A percentile compares a stretch with the other conserved stretches of the same genome.
phyloP scores from a whole-genome alignment of 2,888 invertebrate genomes.

The Drosophila meridionalis region DNA sequence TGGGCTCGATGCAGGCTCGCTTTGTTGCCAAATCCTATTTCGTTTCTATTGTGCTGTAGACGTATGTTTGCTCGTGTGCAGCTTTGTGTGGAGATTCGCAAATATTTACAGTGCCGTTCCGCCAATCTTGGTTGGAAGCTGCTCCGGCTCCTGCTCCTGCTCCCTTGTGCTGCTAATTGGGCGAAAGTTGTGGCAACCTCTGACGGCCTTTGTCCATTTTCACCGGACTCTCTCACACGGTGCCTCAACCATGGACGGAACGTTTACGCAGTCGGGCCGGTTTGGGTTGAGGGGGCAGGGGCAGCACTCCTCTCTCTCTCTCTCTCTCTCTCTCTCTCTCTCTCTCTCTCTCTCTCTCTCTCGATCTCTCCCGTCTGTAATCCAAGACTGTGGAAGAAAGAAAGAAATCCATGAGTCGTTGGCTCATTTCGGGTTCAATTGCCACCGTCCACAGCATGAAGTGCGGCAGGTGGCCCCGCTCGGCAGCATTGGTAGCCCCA shows the following conservation, averaged over 20 bases:
- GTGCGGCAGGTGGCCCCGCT: conserved; percentile 65
- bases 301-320: conserved; percentile 1
- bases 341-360: neutral
- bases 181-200: conserved; percentile 75
- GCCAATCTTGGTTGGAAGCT: conserved; percentile 28
- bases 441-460: conserved; percentile 48
- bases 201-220: conserved; percentile 79
- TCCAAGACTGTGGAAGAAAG: conserved; percentile 17
- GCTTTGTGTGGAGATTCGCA: conserved; percentile 48
- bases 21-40: conserved; percentile 66
- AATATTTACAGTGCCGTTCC: conserved; percentile 67
- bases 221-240: conserved; percentile 54
- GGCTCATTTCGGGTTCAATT: conserved; percentile 53
- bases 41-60: conserved; percentile 40
- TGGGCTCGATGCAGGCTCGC: conserved; percentile 63
- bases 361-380: conserved; percentile 13
- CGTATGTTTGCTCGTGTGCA: conserved; percentile 41
- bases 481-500: conserved; percentile 57
- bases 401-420: conserved; percentile 26
- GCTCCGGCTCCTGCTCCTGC: conserved; percentile 4
- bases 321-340: neutral
- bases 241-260: conserved; percentile 72
- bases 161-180: conserved; percentile 72
- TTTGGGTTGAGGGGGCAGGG: neutral
- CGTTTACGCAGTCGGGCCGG: conserved; percentile 28